Evolutionary conservation across 2,797 vertebrate species (phyloP), one percentile per base, ranked within the genome.

Genomic region (Myripristis jacobus): DNA sequence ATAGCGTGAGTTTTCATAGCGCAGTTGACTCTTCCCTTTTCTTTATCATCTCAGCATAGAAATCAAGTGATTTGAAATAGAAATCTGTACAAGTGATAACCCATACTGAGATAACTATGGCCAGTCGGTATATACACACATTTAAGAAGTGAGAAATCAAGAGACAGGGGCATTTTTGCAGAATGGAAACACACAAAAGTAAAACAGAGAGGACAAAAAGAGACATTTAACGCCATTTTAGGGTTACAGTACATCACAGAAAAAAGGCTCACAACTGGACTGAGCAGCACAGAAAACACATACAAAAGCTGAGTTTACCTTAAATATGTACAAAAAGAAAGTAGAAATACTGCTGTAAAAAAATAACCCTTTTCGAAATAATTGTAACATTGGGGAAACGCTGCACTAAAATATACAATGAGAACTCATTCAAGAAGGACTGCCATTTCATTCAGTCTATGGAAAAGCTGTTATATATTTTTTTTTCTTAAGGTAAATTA

Each of bases 341-440:
- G 46, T 73, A 48, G 66, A 87, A 83, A 84, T 74, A 82, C 70
- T 87, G 85, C 71, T 52, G 65, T 88, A 85, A 73, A 87, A 90
- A 91, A 85, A 89, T 67, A 87, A 61, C 54, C 66, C 61, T 84
- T 77, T 84, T 15, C 62, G 69, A 76, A 70, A 83, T 43, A 82
- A 65, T 60, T 80, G 54, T 87, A 88, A 55, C n/a, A n/a, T 81
- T 52, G 27, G 57, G 57, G 13, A 66, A 68, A 54, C 16, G 7
- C 13, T 64, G 19, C 46, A 51, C 13, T 52, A 41, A 77, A 57
- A 75, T 63, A 62, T 38, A 79, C 47, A 76, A 68, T 16, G 58
- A 73, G 27, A 64, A 65, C 12, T 70, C 22, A 61, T 18, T 57
- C n/a, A 80, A 62, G 75, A 62, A 57, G 48, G 9, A 59, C 25